Conservation (phyloP, 2,113 vertebrate genomes). For the Lagenorhynchus albirostris region DNA sequence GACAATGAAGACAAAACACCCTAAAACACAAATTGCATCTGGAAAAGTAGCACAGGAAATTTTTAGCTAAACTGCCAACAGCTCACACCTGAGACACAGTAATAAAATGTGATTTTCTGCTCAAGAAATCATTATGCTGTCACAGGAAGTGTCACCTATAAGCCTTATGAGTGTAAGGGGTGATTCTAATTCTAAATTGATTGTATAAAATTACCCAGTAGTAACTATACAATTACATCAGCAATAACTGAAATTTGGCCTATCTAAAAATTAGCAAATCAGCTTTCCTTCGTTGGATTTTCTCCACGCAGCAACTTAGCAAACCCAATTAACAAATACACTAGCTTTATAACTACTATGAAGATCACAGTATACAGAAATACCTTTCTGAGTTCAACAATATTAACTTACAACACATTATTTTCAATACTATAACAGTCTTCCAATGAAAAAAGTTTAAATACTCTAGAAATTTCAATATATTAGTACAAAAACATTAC, state of each 20-base stretch:
- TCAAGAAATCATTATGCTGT: neutral
- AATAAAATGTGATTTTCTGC: neutral
- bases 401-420: conserved; percentile 3
- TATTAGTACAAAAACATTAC: neutral
- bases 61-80: neutral
- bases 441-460: conserved; percentile 1
- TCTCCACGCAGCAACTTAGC: neutral
- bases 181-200: conserved; percentile 13
- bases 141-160: neutral
- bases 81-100: neutral
- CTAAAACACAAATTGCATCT: neutral
- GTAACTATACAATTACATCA: neutral
- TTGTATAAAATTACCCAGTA: neutral
- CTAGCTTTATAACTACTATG: neutral
- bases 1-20: neutral
- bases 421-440: conserved; percentile 2
- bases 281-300: neutral
- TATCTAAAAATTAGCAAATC: conserved; percentile 12
- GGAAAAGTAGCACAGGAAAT: neutral
- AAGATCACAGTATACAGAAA: neutral
- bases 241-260: neutral
- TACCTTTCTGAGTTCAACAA: neutral
- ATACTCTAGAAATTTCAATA: conserved; percentile 24
- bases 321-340: neutral
- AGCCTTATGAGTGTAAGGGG: neutral